Percentiles rank a stretch among this genome's conserved stretches.
Conservation (phyloP, 2,113 vertebrate species). For the Formicarius rufipectus region DNA sequence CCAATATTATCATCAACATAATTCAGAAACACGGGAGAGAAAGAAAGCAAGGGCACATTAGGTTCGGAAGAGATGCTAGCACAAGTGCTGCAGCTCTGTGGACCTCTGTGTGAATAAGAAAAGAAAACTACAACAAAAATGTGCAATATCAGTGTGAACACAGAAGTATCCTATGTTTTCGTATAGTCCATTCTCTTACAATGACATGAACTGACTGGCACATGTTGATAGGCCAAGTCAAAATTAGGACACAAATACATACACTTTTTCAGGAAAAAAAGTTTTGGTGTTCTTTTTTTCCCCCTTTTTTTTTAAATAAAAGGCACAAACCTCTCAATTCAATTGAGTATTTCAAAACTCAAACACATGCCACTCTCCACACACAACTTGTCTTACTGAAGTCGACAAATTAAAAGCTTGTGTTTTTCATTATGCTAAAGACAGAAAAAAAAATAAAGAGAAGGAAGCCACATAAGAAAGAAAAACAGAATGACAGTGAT, state of each 20-base stretch:
- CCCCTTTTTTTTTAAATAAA: too few relatives aligned
- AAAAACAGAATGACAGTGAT: slow-evolving; percentile 85
- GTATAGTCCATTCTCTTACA: background rate
- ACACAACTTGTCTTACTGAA: slow-evolving; percentile 73
- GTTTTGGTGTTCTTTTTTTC: background rate
- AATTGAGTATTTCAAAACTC: slow-evolving; percentile 72
- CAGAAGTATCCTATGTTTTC: background rate
- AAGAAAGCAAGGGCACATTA: background rate
- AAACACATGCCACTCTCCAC: slow-evolving; percentile 75
- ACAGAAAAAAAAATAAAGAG: slow-evolving; percentile 60
- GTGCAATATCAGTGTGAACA: background rate
- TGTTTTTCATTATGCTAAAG: slow-evolving; percentile 82
- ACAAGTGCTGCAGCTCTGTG: background rate
- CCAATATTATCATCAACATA: background rate
- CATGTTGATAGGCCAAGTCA: slow-evolving; percentile 57
- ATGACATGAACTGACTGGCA: background rate
- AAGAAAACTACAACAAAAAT: background rate
- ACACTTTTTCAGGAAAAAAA: slow-evolving; percentile 25
- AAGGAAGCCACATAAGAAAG: slow-evolving; percentile 77
- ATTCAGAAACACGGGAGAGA: background rate
- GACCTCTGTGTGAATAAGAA: background rate
- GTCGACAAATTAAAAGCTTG: slow-evolving; percentile 77
- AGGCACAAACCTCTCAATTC: slow-evolving; percentile 16
- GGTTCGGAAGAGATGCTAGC: background rate
- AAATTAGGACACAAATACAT: slow-evolving; percentile 7